Conservation (phyloP, 2,797 vertebrate species). For the Gastrophryne carolinensis region DNA sequence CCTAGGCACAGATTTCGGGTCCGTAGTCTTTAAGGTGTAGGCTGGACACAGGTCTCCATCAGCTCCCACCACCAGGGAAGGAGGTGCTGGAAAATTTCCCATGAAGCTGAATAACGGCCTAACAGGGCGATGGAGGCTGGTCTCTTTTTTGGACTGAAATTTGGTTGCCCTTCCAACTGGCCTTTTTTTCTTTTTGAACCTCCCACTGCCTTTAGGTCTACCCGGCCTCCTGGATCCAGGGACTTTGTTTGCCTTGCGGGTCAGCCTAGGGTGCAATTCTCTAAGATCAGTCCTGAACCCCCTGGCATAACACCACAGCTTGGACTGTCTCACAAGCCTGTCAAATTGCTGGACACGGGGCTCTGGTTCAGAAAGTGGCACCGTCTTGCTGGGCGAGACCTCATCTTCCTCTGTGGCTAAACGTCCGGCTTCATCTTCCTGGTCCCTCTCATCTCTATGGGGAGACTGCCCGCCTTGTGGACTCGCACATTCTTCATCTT, state of each 20-base stretch:
- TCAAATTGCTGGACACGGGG: constrained; percentile 68
- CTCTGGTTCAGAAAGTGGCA: constrained; percentile 54
- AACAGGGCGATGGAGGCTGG: constrained; percentile 55
- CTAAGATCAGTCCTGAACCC: constrained; percentile 71
- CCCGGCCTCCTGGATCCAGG: constrained; percentile 47
- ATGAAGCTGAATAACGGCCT: constrained; percentile 71
- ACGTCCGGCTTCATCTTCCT: background rate
- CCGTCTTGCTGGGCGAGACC: background rate
- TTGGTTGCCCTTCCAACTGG: constrained; percentile 50
- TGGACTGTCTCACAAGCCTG: constrained; percentile 70
- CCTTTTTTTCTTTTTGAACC: constrained; percentile 25
- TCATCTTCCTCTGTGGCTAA: constrained; percentile 6
- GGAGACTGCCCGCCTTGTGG: background rate
- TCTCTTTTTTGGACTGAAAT: constrained; percentile 53
- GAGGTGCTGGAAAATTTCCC: constrained; percentile 71
- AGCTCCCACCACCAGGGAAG: constrained; percentile 71
- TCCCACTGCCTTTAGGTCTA: constrained; percentile 30
- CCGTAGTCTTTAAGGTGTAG: constrained; percentile 67
- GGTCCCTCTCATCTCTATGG: constrained; percentile 15
- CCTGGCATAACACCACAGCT: constrained; percentile 74
- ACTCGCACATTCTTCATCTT: background rate
- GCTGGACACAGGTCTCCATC: constrained; percentile 74
- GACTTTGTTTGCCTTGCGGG: constrained; percentile 43
- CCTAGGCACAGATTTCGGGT: constrained; percentile 60
- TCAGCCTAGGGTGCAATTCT: constrained; percentile 56